These are phyloP conservation scores for Perca flavescens DNA, from an alignment of 2,113 vertebrate species.

Conservation along the genomic window DNA sequence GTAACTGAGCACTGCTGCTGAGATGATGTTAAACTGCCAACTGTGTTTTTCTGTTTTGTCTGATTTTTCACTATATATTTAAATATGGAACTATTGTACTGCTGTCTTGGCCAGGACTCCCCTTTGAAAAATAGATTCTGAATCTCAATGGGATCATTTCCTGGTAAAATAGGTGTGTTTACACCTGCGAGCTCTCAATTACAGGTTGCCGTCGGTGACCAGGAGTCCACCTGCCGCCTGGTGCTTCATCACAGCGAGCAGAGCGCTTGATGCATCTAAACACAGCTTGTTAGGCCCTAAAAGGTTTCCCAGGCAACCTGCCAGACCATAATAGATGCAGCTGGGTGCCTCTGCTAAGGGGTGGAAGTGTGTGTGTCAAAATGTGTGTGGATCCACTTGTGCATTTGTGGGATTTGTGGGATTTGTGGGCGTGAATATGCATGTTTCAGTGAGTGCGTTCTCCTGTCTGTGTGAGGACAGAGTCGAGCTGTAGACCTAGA, in stretches of 20 bases:
- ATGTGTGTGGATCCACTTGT: background rate
- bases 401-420: background rate
- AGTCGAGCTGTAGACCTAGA: background rate
- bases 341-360: slow-evolving; percentile 11
- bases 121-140: no score
- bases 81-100: no score
- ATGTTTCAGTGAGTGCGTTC: background rate
- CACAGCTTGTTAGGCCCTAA: slow-evolving; percentile 62
- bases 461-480: background rate
- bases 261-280: slow-evolving; percentile 62
- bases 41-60: no score
- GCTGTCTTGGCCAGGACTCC: no score
- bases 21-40: no score
- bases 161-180: no score
- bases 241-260: slow-evolving; percentile 19
- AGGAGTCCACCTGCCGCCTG: background rate
- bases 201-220: background rate
- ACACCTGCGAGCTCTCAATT: background rate
- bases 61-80: no score
- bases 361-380: background rate
- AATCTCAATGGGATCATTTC: no score
- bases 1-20: no score
- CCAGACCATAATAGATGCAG: slow-evolving; percentile 63
- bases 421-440: background rate
- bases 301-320: slow-evolving; percentile 67